These are phyloP conservation scores for Coptodon rendalli DNA, from an alignment of 2,113 vertebrate genomes.

Conservation along the genomic window DNA sequence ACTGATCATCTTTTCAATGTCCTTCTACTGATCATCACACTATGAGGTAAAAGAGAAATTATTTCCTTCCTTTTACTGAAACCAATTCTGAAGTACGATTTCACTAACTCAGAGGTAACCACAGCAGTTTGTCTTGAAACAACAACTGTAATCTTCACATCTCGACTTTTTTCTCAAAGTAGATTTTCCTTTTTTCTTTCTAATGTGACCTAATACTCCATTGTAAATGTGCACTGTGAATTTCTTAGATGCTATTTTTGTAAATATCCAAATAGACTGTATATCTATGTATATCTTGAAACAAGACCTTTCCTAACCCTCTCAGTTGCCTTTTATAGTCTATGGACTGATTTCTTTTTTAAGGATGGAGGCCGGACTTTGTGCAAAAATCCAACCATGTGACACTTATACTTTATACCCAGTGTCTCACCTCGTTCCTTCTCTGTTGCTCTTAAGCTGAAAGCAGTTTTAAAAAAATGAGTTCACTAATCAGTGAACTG, in stretches of 20 bases:
- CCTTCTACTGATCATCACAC: neutral
- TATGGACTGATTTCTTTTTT: neutral
- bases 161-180: neutral
- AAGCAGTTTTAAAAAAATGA: neutral
- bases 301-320: neutral
- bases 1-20: neutral
- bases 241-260: neutral
- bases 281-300: too few species aligned
- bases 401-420: neutral
- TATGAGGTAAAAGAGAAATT: neutral
- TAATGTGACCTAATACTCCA: neutral
- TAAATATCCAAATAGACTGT: neutral
- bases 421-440: neutral
- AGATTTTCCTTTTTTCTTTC: neutral
- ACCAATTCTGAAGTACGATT: accelerated
- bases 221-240: neutral
- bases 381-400: neutral
- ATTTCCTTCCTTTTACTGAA: neutral
- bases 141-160: neutral
- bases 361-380: neutral
- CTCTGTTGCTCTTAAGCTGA: neutral
- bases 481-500: neutral
- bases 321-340: neutral
- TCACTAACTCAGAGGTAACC: accelerated
- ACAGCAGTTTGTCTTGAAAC: neutral